Evolutionary conservation across 2,113 vertebrate species (phyloP).

Genomic region (Cyprinus carpio): DNA sequence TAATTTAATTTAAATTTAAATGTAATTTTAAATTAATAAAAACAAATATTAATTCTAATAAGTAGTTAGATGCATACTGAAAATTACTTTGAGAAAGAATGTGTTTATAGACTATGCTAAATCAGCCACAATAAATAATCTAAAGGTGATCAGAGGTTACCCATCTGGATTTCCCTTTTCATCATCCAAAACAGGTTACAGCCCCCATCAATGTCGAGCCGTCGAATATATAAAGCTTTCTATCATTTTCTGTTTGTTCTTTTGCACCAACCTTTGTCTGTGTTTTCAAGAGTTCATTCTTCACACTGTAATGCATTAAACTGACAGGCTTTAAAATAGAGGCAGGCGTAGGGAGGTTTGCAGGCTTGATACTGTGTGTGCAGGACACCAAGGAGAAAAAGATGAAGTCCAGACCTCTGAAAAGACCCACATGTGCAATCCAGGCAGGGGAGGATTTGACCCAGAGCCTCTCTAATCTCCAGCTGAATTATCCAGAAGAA

Average conservation of each 20-base stretch:
- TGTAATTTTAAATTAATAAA: too few species aligned
- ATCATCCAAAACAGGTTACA: slow-evolving; percentile 39
- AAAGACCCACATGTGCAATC: slow-evolving; percentile 49
- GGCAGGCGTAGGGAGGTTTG: slow-evolving; percentile 43
- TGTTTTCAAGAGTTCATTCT: slow-evolving; percentile 36
- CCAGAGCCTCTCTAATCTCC: slow-evolving; percentile 52
- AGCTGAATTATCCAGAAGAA: slow-evolving; percentile 52
- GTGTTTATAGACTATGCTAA: neutral
- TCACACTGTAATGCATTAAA: slow-evolving; percentile 50
- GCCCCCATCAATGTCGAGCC: slow-evolving; percentile 29
- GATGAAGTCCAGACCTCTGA: slow-evolving; percentile 57
- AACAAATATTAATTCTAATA: neutral
- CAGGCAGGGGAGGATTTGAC: slow-evolving; percentile 49
- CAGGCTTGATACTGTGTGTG: slow-evolving; percentile 39
- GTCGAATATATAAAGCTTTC: slow-evolving; percentile 48
- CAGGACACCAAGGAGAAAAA: slow-evolving; percentile 43
- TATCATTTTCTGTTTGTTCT: neutral
- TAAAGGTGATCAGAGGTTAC: slow-evolving; percentile 37
- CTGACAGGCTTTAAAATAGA: slow-evolving; percentile 52
- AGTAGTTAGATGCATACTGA: neutral
- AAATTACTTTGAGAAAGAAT: neutral
- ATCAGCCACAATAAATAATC: neutral
- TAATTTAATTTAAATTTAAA: too few species aligned
- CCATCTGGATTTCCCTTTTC: slow-evolving; percentile 54
- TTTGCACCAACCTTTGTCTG: slow-evolving; percentile 26